phyloP scores from a whole-genome alignment of 1,140 invertebrate species.

The Hylyphantes graminicola region DNA sequence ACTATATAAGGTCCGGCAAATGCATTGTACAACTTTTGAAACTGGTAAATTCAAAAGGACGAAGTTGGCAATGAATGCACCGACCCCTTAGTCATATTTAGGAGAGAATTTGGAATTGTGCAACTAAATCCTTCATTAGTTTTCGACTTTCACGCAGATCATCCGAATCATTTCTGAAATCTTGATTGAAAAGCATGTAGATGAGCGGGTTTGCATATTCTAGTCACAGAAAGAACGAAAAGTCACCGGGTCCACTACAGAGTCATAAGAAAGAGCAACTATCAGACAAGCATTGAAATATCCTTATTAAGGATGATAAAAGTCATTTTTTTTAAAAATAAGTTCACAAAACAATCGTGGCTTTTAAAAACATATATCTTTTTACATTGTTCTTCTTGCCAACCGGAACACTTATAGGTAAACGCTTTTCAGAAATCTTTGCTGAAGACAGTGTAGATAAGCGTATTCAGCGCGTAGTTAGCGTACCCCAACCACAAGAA shows the following conservation, averaged over 20 bases:
- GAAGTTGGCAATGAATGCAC: no score
- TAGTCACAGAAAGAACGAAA: conserved; percentile 87
- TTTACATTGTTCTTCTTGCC: conserved; percentile 5
- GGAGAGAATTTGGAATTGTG: background rate
- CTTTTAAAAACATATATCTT: no score
- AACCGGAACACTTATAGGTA: conserved; percentile 44
- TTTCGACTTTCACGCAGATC: background rate
- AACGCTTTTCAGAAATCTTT: conserved; percentile 59
- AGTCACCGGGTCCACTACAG: conserved; percentile 77
- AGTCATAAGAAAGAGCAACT: conserved; percentile 86
- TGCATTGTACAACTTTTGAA: no score
- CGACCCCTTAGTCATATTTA: no score
- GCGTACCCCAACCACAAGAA: conserved; percentile 91
- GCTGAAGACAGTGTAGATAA: conserved; percentile 81
- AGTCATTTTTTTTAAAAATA: no score
- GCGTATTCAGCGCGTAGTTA: conserved; percentile 89
- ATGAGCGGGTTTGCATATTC: conserved; percentile 92
- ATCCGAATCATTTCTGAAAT: conserved; percentile 59
- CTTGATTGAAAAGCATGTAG: conserved; percentile 76
- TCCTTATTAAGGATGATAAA: no score
- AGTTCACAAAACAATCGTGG: no score
- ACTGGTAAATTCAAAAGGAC: no score
- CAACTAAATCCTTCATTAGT: background rate
- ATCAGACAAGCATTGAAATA: conserved; percentile 73
- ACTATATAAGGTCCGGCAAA: no score